Conservation (phyloP, 2,888 invertebrate genomes). For the Pegoplata infirma region DNA sequence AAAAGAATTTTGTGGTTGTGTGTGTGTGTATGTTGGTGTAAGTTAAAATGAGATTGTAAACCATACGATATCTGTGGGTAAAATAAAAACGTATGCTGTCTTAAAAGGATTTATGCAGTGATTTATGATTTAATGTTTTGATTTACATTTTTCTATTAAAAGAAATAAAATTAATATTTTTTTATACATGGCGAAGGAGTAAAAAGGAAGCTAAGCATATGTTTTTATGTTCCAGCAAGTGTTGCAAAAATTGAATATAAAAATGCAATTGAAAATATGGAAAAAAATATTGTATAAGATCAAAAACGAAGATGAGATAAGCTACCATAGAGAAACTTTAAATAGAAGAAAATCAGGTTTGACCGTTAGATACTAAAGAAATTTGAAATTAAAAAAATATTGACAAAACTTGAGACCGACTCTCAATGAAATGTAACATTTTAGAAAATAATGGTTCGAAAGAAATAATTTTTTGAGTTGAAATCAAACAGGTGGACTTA, state of each 20-base stretch:
- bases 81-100: conserved; percentile 56
- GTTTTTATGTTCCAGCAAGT: background rate
- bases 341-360: too few relatives aligned
- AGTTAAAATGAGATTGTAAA: background rate
- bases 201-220: background rate
- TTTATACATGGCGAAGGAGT: background rate
- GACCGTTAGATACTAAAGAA: too few relatives aligned
- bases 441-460: too few relatives aligned
- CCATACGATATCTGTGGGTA: background rate
- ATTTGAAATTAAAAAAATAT: too few relatives aligned
- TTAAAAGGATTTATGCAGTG: conserved; percentile 59
- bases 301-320: background rate
- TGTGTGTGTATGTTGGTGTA: conserved; percentile 6
- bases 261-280: background rate
- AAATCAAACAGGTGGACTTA: too few relatives aligned
- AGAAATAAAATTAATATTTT: conserved; percentile 52
- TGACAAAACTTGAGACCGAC: too few relatives aligned
- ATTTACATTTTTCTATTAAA: conserved; percentile 61
- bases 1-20: background rate
- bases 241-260: background rate
- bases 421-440: too few relatives aligned
- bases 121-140: conserved; percentile 61
- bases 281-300: background rate
- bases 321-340: background rate
- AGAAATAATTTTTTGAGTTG: too few relatives aligned